Evolutionary conservation across 2,888 invertebrate species (phyloP).

Genomic region (Nephrotoma guestfalica): DNA sequence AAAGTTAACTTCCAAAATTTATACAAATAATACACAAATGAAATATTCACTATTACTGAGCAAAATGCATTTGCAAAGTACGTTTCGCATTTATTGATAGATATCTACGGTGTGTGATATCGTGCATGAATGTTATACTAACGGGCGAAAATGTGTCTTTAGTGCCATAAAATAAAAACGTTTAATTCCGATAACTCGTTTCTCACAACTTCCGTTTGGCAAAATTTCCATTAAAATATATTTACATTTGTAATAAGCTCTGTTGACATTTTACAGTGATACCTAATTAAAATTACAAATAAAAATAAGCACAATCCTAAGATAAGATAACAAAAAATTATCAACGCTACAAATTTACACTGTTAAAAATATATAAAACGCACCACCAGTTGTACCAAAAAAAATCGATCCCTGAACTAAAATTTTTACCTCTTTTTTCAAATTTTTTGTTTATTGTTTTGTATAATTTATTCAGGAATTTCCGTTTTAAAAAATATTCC

Average conservation of each 20-base stretch:
- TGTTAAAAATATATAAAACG: neutral
- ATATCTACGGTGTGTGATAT: too few relatives aligned
- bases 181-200: too few relatives aligned
- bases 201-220: neutral
- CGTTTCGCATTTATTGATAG: too few relatives aligned
- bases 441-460: neutral
- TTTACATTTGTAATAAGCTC: neutral
- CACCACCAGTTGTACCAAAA: neutral
- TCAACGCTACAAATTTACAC: neutral
- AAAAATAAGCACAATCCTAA: neutral
- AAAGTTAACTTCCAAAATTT: too few relatives aligned
- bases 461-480: conserved; percentile 10
- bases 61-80: too few relatives aligned
- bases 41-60: too few relatives aligned
- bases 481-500: neutral
- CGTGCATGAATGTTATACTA: too few relatives aligned
- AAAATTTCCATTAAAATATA: neutral
- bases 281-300: neutral
- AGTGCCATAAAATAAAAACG: too few relatives aligned
- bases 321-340: neutral
- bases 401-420: neutral
- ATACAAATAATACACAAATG: too few relatives aligned
- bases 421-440: neutral
- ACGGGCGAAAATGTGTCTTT: too few relatives aligned
- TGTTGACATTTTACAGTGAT: neutral